Conservation (phyloP, 23 tunicate genomes). For the Pegea sp. region DNA sequence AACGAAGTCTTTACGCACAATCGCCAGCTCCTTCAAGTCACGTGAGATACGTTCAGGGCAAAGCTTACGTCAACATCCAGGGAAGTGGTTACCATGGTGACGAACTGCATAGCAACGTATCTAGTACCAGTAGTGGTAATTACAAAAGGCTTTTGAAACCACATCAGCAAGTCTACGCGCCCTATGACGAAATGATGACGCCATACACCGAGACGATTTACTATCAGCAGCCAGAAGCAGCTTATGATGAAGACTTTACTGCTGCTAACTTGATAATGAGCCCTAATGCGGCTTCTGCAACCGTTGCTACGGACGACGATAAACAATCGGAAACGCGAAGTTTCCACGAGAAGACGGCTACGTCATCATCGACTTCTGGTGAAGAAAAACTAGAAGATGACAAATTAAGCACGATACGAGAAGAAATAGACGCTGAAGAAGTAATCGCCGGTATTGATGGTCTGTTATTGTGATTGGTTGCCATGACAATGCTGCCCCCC, state of each 20-base stretch:
- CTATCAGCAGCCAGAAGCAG: constrained; percentile 3
- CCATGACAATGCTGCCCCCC: too few relatives aligned
- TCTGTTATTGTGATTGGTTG: constrained; percentile 21
- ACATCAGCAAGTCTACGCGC: constrained; percentile 2
- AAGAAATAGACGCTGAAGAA: constrained; percentile 70
- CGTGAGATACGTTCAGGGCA: constrained; percentile 13
- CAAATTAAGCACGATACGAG: constrained; percentile 44
- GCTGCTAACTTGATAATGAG: constrained; percentile 45
- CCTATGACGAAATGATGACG: background rate
- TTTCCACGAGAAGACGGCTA: constrained; percentile 6
- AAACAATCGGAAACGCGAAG: constrained; percentile 16
- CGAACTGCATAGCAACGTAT: constrained; percentile 33
- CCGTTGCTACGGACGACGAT: constrained; percentile 2
- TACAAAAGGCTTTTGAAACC: constrained; percentile 9
- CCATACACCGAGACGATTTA: background rate
- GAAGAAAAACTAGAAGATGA: constrained; percentile 7
- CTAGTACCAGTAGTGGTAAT: constrained; percentile 27
- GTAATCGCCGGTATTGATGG: constrained; percentile 62
- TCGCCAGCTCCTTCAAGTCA: constrained; percentile 3
- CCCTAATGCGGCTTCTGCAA: constrained; percentile 13
- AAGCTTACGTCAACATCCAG: constrained; percentile 40
- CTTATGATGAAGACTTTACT: constrained; percentile 40
- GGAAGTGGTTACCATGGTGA: constrained; percentile 33
- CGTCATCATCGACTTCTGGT: constrained; percentile 5
- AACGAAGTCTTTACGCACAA: too few relatives aligned